phyloP scores from a whole-genome alignment of 2,888 invertebrate genomes.

The Drosophila sordidula region DNA sequence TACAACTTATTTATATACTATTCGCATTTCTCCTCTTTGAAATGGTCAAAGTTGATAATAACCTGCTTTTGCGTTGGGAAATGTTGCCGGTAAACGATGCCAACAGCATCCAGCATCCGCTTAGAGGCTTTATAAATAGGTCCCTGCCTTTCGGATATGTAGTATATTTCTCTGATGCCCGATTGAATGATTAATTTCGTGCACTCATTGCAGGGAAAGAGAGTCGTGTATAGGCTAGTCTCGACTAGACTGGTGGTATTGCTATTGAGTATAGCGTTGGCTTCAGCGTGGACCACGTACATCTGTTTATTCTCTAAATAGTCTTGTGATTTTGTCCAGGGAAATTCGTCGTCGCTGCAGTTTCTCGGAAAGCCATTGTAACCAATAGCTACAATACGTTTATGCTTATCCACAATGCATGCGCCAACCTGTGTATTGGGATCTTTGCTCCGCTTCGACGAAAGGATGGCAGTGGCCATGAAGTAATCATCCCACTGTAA shows the following conservation, averaged over 20 bases:
- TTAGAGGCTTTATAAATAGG: conserved; percentile 90
- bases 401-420: conserved; percentile 94
- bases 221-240: conserved; percentile 93
- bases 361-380: conserved; percentile 99
- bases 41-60: conserved; percentile 88
- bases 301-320: conserved; percentile 91
- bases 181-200: conserved; percentile 98
- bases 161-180: conserved; percentile 92
- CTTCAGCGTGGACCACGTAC: conserved; percentile 98
- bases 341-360: conserved; percentile 94
- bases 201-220: conserved; percentile 99
- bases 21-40: not conserved
- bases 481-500: conserved; percentile 97
- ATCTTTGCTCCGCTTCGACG: conserved; percentile 97
- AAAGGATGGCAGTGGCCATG: conserved; percentile 96
- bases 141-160: conserved; percentile 93
- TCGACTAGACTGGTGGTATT: conserved; percentile 91
- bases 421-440: conserved; percentile 97
- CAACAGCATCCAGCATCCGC: conserved; percentile 92
- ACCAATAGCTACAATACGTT: conserved; percentile 96
- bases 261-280: conserved; percentile 98
- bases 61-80: conserved; percentile 88
- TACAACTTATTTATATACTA: not conserved
- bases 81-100: conserved; percentile 89
- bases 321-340: conserved; percentile 90